phyloP scores from a whole-genome alignment of 1,140 invertebrate species.

The Diorhabda carinulata region DNA sequence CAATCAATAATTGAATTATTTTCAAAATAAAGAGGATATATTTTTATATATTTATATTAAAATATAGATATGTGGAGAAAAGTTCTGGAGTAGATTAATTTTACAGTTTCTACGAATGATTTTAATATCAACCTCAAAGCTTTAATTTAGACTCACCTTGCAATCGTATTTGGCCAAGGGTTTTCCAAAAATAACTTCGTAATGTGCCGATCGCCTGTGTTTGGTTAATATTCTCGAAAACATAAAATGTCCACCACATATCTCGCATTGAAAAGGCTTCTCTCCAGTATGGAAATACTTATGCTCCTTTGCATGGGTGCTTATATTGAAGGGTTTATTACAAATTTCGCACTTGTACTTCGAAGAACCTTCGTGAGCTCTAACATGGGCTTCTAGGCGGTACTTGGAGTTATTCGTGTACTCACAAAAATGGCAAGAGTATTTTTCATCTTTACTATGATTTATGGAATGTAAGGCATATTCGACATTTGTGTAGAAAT shows the following conservation, averaged over 20 bases:
- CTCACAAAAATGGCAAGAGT: conserved; percentile 46
- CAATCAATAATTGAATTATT: too few relatives aligned
- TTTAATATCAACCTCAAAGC: too few relatives aligned
- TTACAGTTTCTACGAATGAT: too few relatives aligned
- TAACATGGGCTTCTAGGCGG: conserved; percentile 43
- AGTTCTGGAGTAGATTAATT: too few relatives aligned
- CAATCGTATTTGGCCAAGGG: conserved; percentile 45
- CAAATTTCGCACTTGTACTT: conserved; percentile 53
- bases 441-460: conserved; percentile 39
- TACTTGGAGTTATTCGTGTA: conserved; percentile 47
- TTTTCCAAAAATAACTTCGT: conserved; percentile 44
- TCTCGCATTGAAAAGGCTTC: conserved; percentile 59
- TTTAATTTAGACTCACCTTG: conserved; percentile 47
- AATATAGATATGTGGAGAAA: too few relatives aligned
- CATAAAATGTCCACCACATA: conserved; percentile 55
- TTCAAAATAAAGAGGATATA: too few relatives aligned
- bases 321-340: conserved; percentile 49
- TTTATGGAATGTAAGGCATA: conserved; percentile 35
- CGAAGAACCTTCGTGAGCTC: conserved; percentile 44
- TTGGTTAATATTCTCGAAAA: conserved; percentile 45
- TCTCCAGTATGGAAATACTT: conserved; percentile 55
- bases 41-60: too few relatives aligned
- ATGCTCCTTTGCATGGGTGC: conserved; percentile 47
- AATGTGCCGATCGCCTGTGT: conserved; percentile 44
- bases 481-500: conserved; percentile 47